Conservation (phyloP, 2,888 invertebrate genomes). For the Lymantria dispar region DNA sequence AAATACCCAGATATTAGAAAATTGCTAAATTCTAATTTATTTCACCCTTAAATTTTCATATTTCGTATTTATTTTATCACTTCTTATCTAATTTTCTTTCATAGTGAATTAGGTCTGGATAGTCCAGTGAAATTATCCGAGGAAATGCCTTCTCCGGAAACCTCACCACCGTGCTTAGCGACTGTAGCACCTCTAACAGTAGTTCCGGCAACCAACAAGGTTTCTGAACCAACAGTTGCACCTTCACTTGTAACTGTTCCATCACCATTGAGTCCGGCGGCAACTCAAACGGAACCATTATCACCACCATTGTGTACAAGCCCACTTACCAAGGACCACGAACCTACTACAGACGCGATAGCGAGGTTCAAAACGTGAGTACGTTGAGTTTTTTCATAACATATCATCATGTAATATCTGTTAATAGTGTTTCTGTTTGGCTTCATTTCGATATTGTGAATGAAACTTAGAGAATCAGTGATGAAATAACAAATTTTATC, state of each 20-base stretch:
- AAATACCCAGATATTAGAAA: too few relatives aligned
- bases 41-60: neutral
- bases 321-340: conserved; percentile 62
- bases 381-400: conserved; percentile 3
- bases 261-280: conserved; percentile 35
- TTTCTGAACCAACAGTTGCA: neutral
- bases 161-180: conserved; percentile 55
- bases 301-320: conserved; percentile 74
- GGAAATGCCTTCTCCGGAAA: conserved; percentile 64
- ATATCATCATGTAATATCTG: neutral
- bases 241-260: conserved; percentile 12
- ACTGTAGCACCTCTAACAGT: conserved; percentile 22
- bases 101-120: conserved; percentile 73
- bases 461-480: too few relatives aligned
- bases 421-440: too few relatives aligned
- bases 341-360: conserved; percentile 66
- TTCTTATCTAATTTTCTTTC: conserved; percentile 2
- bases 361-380: conserved; percentile 77
- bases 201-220: conserved; percentile 28
- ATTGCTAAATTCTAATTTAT: too few relatives aligned
- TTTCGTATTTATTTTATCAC: neutral
- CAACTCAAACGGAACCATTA: conserved; percentile 42
- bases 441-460: too few relatives aligned
- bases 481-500: too few relatives aligned
- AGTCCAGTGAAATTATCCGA: conserved; percentile 71